Evolutionary conservation across 1,140 invertebrate genomes (phyloP), one percentile per base, ranked within the genome.

Genomic region (Dufourea novaeangliae): DNA sequence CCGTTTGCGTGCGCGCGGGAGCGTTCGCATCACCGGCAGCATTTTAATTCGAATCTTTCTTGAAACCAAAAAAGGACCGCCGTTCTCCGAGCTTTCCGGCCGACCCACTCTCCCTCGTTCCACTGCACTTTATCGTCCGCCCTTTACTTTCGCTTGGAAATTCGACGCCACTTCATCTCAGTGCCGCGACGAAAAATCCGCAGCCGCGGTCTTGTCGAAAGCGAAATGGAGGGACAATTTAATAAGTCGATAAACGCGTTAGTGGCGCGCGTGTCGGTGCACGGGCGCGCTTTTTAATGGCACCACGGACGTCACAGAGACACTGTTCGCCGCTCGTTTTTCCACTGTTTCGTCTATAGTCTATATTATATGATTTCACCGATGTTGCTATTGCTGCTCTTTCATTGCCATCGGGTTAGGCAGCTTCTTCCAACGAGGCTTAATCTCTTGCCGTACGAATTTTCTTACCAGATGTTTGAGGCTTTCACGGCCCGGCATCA

Each of bases 31-130:
- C 80, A 76, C 71, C 71, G 77, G 57, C 70, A 83, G 86, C 85
- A 87, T 87, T 87, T 87, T 87, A 87, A 87, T 86, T 85, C 76
- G 80, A 76, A 74, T 73, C 72, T 70, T 84, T 71, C 72, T 67
- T 64, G 56, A 83, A 77, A 64, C 82, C 68, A 77, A 84, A 83
- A 84, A 84, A 78, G 67, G 50, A 70, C 54, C n/a, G 22, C 54
- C 74, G 52, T 71, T 66, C 57, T 54, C 70, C n/a, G 27, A 27
- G 32, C 34, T 70, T 59, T 59, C 34, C 25, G 39, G 66, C 41
- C 44, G 39, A 14, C 25, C 29, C 0, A 22, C 11, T 11, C 32
- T 17, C 2, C 68, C 41, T 29, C 29, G 56, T n/a, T n/a, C 11
- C 14, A n/a, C 46, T 62, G 25, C 12, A 0, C 8, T 29, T 46